A percentile compares a stretch with the other conserved stretches of the same genome.
These are phyloP conservation scores for Philaethria dido DNA, from an alignment of 2,888 invertebrate genomes.

Conservation along the genomic window DNA sequence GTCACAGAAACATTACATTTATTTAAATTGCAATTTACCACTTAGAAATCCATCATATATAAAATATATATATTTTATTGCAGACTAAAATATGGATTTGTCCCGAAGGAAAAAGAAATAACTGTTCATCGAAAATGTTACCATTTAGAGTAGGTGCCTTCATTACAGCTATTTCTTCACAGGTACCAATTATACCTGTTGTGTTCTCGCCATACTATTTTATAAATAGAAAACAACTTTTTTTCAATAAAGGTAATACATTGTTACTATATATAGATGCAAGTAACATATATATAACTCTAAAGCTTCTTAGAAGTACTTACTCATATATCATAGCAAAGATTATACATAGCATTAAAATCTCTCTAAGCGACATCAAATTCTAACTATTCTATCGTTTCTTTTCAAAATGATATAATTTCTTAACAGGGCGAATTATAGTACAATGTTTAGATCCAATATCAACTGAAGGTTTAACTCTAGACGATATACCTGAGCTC, in stretches of 20 bases:
- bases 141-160: constrained; percentile 91
- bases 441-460: constrained; percentile 82
- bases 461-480: constrained; percentile 74
- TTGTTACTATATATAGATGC: no score
- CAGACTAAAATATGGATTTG: constrained; percentile 86
- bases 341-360: no score
- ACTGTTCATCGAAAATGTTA: constrained; percentile 80
- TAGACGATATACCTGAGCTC: constrained; percentile 78
- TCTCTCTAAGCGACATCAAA: no score
- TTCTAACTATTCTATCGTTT: no score
- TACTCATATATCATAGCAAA: no score
- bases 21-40: no score
- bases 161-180: constrained; percentile 87
- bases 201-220: constrained; percentile 87
- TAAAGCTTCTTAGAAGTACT: no score
- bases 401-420: no score
- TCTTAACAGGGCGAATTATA: constrained; percentile 77
- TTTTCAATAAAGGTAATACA: constrained; percentile 78
- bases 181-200: constrained; percentile 87
- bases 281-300: no score
- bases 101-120: constrained; percentile 89
- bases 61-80: constrained; percentile 38
- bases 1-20: no score
- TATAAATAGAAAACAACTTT: constrained; percentile 75
- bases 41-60: no score